Percentiles rank a stretch among this genome's conserved stretches.
phyloP scores from a whole-genome alignment of 2,113 vertebrate species.

The Marmota monax region DNA sequence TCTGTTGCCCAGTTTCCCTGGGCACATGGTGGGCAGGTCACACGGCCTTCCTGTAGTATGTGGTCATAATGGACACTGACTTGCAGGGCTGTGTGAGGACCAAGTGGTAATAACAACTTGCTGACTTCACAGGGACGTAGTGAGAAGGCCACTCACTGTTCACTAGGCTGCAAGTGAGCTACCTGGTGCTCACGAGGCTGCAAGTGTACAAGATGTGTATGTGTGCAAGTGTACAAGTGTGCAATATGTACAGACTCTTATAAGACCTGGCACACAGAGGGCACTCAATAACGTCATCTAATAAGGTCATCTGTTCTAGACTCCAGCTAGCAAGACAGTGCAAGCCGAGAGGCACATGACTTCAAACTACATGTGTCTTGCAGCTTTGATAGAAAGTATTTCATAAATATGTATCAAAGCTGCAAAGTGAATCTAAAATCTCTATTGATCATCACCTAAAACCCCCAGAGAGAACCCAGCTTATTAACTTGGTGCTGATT shows the following conservation, averaged over 20 bases:
- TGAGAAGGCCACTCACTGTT: neutral
- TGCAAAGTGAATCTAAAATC: neutral
- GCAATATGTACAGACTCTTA: too few species aligned
- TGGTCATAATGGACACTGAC: accelerated
- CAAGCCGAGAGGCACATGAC: neutral
- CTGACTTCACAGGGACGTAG: neutral
- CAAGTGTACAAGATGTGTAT: too few species aligned
- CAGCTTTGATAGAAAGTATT: neutral
- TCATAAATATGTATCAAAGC: too few species aligned
- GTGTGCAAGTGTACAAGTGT: too few species aligned
- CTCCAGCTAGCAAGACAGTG: neutral
- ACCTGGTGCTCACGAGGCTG: too few species aligned
- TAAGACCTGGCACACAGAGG: neutral
- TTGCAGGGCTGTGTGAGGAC: neutral
- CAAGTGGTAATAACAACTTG: too few species aligned
- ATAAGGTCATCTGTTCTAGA: neutral
- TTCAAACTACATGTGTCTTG: neutral
- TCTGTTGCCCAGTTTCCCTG: neutral
- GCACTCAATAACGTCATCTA: accelerated
- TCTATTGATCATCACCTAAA: too few species aligned
- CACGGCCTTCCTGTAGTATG: neutral
- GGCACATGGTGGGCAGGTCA: neutral
- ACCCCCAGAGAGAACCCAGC: neutral
- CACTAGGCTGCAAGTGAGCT: neutral
- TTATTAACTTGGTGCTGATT: neutral